Base-by-base conservation (phyloP, 2,113 vertebrate species). In the Apteryx mantelli region DNA sequence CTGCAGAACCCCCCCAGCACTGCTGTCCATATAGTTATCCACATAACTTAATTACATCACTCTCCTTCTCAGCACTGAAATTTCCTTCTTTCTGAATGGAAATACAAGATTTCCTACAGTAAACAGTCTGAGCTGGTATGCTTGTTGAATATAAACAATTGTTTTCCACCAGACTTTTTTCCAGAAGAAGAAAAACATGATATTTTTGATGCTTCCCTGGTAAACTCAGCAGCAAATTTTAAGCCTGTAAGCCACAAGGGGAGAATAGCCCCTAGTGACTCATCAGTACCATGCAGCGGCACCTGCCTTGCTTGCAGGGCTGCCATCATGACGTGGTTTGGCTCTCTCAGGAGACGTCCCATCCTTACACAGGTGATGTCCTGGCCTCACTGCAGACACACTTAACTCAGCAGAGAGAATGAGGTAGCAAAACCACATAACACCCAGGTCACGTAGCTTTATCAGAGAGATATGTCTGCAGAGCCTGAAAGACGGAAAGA, bases 271-370 rank as follows among this genome's bases (percentile, higher is more conserved):
- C 34, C 7, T 21, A 7, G 22, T 15, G 19, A 42, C 34, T 38
- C 44, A 28, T n/a, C 40, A 28, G 36, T 34, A 24, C 32, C 11
- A 34, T 13, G 12, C 64, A 10, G 30, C 2, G 0, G 10, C 50
- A 36, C 24, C n/a, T 58, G 75, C 68, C 60, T 68, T 32, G 19
- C 17, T 74, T 34, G 60, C 3, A 2, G 13, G 28, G 44, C 52
- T 75, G 52, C 25, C 24, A 25, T 21, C 1, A 0, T 74, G 42
- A 52, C 1, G 0, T 14, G 9, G 32, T 32, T 65, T 26, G 16
- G 24, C 44, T 82, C 53, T 58, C 60, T 38, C 20, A 13, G 18
- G 8, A 70, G 36, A 53, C 53, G 58, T 28, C n/a, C 38, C 66
- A 34, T 28, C 46, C 56, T 32, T 32, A 46, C 48, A 46, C 17